Evolutionary conservation across 2,113 vertebrate species (phyloP), one percentile per base, ranked within the genome.

Genomic region (Carassius gibelio): DNA sequence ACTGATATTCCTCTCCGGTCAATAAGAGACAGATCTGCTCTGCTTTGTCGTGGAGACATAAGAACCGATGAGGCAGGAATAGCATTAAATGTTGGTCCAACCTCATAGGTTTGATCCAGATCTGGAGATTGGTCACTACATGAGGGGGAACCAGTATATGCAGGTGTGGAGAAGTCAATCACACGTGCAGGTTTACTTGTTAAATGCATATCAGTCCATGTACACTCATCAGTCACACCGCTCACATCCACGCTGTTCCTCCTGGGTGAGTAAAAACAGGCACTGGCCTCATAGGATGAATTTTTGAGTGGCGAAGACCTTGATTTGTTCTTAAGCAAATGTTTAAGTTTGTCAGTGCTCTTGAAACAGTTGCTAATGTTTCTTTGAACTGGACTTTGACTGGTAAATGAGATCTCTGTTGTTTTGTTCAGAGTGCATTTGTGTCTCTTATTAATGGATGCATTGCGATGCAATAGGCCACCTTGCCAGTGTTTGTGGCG

Each of bases 401-500:
- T 76, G 23, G 45, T 3, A 4, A 59, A 9, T 5, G 75, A 59
- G 34, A 7, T 50, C 6, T 80, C n/a, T 10, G 21, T 81, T 5
- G 62, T 82, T 26, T 85, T 81, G 15, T 48, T 78, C 5, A 34
- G 3, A 10, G 17, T 64, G 26, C 17, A 23, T 1, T 17, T 45
- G 68, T 69, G 14, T 4, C 30, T 36, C 3, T 9, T 84, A 17
- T 15, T 84, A 30, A 76, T 30, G 66, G 13, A 23, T 23, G 45
- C 8, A 42, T 13, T 74, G 36, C 1, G 50, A 14, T 75, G n/a
- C 3, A 19, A 17, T 5, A 6, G 5, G 48, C 72, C 88, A 0
- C 91, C 3, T n/a, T 85, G 85, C 78, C 82, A 88, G 17, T 92
- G 88, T 87, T 87, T 90, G 3, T 81, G 90, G 64, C 81, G 92